Conservation (phyloP, 2,888 invertebrate species). For the Branchellion lobata region DNA sequence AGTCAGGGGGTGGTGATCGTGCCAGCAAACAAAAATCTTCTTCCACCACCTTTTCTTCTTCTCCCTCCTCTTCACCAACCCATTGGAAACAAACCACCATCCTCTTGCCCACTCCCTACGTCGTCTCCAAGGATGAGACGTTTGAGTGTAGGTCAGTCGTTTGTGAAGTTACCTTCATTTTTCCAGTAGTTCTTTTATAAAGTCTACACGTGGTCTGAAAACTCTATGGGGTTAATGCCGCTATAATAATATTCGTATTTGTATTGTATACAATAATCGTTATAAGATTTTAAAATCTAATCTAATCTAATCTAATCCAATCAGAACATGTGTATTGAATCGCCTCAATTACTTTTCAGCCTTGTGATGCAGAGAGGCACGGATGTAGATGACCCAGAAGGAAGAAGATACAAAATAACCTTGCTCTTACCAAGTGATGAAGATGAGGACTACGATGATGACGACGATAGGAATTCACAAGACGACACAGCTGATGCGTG, state of each 20-base stretch:
- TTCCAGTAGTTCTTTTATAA: too few species aligned
- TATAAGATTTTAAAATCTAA: too few species aligned
- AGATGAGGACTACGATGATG: slow-evolving; percentile 13
- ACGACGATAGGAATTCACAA: slow-evolving; percentile 2
- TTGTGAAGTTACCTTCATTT: too few species aligned
- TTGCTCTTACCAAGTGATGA: slow-evolving; percentile 49
- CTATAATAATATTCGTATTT: too few species aligned
- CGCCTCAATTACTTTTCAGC: too few species aligned
- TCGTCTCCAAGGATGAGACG: slow-evolving; percentile 70
- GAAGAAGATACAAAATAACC: slow-evolving; percentile 50
- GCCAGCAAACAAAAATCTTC: neutral
- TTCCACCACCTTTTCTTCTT: slow-evolving; percentile 65
- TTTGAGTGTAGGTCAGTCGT: slow-evolving; percentile 54
- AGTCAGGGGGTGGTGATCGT: neutral
- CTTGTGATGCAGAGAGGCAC: neutral
- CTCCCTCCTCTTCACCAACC: slow-evolving; percentile 74
- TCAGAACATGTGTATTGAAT: too few species aligned
- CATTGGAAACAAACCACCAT: slow-evolving; percentile 95
- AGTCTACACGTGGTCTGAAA: too few species aligned
- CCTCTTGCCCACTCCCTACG: slow-evolving; percentile 74
- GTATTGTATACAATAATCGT: too few species aligned
- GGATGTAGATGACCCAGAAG: slow-evolving; percentile 51
- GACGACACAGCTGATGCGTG: slow-evolving; percentile 18
- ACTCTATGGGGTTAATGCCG: too few species aligned
- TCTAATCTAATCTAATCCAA: too few species aligned